A percentile compares a stretch with the other conserved stretches of the same genome.
phyloP scores from a whole-genome alignment of 2,113 vertebrate species.

The Elephas maximus region DNA sequence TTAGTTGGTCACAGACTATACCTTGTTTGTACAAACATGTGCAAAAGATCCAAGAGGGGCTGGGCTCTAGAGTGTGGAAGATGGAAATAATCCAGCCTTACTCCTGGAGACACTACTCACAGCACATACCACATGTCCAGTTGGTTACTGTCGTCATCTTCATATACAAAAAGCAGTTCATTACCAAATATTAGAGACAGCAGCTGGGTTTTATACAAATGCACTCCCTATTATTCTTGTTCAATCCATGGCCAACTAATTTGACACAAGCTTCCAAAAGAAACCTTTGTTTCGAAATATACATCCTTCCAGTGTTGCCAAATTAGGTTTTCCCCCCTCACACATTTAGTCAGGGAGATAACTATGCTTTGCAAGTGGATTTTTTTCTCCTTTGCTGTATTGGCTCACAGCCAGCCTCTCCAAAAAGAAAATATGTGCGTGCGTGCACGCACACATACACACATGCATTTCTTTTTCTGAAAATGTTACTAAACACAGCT shows the following conservation, averaged over 20 bases:
- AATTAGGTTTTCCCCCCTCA: slow-evolving; percentile 60
- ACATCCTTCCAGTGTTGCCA: slow-evolving; percentile 61
- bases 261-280: slow-evolving; percentile 74
- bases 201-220: slow-evolving; percentile 71
- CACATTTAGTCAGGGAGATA: slow-evolving; percentile 69
- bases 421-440: slow-evolving; percentile 37
- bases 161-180: slow-evolving; percentile 80
- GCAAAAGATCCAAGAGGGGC: slow-evolving; percentile 58
- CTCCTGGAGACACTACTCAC: slow-evolving; percentile 56
- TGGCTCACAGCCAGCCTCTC: slow-evolving; percentile 31
- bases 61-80: slow-evolving; percentile 61
- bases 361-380: slow-evolving; percentile 61
- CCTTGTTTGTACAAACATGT: slow-evolving; percentile 74
- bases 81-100: slow-evolving; percentile 74
- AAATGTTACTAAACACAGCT: slow-evolving; percentile 66
- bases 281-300: slow-evolving; percentile 76
- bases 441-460: background rate
- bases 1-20: slow-evolving; percentile 70
- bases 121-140: slow-evolving; percentile 68
- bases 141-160: slow-evolving; percentile 77
- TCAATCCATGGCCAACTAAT: slow-evolving; percentile 74
- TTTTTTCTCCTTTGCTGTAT: slow-evolving; percentile 60
- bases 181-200: slow-evolving; percentile 78
- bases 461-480: background rate
- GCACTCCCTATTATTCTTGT: slow-evolving; percentile 61